phyloP scores from a whole-genome alignment of 2,888 invertebrate species.

The Stenichneumon culpator region DNA sequence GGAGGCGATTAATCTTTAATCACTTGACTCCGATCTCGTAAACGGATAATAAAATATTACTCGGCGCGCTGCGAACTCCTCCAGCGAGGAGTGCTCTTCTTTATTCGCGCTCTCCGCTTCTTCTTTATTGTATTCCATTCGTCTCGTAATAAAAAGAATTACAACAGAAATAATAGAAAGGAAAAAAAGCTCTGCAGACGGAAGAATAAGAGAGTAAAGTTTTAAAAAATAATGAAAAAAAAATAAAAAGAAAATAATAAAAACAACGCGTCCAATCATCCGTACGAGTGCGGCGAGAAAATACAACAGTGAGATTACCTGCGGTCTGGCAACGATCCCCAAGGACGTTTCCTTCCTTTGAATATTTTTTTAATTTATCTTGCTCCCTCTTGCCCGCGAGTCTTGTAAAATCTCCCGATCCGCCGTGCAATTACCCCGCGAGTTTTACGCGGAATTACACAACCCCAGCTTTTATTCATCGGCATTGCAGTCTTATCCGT shows the following conservation, averaged over 20 bases:
- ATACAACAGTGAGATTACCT: slow-evolving; percentile 14
- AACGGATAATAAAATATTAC: slow-evolving; percentile 22
- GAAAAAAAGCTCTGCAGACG: background rate
- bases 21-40: slow-evolving; percentile 29
- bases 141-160: slow-evolving; percentile 27
- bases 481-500: slow-evolving; percentile 15
- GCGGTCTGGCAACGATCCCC: background rate
- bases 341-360: slow-evolving; percentile 51
- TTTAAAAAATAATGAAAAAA: background rate
- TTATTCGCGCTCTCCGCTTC: background rate
- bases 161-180: background rate
- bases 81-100: background rate
- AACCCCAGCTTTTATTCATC: slow-evolving; percentile 1
- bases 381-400: slow-evolving; percentile 7
- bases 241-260: background rate
- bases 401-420: slow-evolving; percentile 47
- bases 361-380: slow-evolving; percentile 72
- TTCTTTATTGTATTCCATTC: slow-evolving; percentile 4
- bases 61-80: background rate
- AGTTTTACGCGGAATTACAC: slow-evolving; percentile 30
- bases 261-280: slow-evolving; percentile 28
- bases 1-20: slow-evolving; percentile 20
- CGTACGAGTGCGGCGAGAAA: slow-evolving; percentile 27
- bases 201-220: too few relatives aligned
- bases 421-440: slow-evolving; percentile 11